Evolutionary conservation across 2,113 vertebrate genomes (phyloP), one percentile per base, ranked within the genome.

Genomic region (Naja naja): DNA sequence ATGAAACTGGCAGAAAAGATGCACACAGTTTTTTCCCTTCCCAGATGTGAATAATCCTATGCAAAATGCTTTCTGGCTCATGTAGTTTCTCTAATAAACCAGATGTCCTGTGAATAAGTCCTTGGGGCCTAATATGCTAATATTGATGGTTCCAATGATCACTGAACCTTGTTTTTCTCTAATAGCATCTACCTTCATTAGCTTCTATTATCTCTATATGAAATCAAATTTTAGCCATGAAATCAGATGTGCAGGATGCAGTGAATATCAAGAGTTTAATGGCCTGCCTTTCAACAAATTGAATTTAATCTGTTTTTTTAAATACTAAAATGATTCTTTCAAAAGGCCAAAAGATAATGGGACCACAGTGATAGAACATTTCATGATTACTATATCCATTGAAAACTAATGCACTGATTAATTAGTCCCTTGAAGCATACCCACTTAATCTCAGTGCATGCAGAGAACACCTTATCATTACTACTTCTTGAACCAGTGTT

Each of bases 161-260:
- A 94, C 92, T 95, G 92, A 91, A 96, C 94, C 94, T 64, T 96
- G 93, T 92, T 95, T 97, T 91, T 96, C 93, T 95, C 3, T 96
- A 97, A 97, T 94, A 96, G 86, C 90, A 96, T 97, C 95, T 96
- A 91, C 96, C 92, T 97, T 97, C 96, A 96, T 97, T 97, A 97
- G 96, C 64, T 95, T 92, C 95, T 87, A 89, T 96, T 97, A 96
- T 95, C 88, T 95, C 91, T 91, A 94, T 95, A 96, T 95, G 92
- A 97, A 96, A 97, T 97, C 91, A 16, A 89, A 97, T 97, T 95
- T 96, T 93, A 91, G 64, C 92, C 94, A 89, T 91, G 93, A 95
- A 96, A 96, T 93, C 85, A 94, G 92, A 96, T 93, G 47, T 90
- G 95, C 0, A 1, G 93, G 95, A 93, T 18, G 1, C 74, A 95